Evolutionary conservation across 2,113 vertebrate species (phyloP).

Genomic region (Xenopus laevis): DNA sequence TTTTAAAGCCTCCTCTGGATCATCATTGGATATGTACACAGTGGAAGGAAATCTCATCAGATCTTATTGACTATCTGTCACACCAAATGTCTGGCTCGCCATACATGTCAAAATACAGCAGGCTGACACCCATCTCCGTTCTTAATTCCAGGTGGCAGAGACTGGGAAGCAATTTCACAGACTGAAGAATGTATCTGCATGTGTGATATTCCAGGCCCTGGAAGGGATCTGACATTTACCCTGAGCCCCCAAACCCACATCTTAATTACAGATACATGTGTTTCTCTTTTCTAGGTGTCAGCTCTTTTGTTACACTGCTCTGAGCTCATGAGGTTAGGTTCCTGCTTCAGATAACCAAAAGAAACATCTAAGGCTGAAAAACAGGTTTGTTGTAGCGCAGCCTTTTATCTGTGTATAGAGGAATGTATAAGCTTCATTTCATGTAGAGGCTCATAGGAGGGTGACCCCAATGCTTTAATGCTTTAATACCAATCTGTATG

Average conservation of each 20-base stretch:
- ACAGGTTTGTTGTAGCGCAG: too few relatives aligned
- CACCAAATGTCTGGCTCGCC: conserved; percentile 34
- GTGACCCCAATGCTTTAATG: too few relatives aligned
- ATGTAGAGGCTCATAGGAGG: too few relatives aligned
- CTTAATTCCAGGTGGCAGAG: conserved; percentile 25
- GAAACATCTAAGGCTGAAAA: too few relatives aligned
- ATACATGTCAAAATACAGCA: conserved; percentile 34
- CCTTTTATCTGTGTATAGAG: too few relatives aligned
- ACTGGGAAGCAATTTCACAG: conserved; percentile 33
- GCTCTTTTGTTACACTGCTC: not conserved
- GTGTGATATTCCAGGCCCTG: conserved; percentile 27
- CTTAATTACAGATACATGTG: conserved; percentile 48
- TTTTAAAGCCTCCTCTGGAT: conserved; percentile 48
- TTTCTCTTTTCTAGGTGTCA: not conserved
- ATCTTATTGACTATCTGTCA: conserved; percentile 49
- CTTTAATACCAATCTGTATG: too few relatives aligned
- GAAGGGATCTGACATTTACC: conserved; percentile 18
- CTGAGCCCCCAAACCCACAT: conserved; percentile 5
- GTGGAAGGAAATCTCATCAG: conserved; percentile 48
- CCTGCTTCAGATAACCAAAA: not conserved
- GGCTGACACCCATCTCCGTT: conserved; percentile 38
- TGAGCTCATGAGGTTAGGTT: not conserved
- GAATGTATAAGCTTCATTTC: too few relatives aligned
- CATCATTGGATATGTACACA: conserved; percentile 47
- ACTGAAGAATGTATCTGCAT: conserved; percentile 37